A percentile compares a stretch with the other conserved stretches of the same genome.
Evolutionary conservation across 2,888 invertebrate genomes (phyloP).

Genomic region (Pocota personata): DNA sequence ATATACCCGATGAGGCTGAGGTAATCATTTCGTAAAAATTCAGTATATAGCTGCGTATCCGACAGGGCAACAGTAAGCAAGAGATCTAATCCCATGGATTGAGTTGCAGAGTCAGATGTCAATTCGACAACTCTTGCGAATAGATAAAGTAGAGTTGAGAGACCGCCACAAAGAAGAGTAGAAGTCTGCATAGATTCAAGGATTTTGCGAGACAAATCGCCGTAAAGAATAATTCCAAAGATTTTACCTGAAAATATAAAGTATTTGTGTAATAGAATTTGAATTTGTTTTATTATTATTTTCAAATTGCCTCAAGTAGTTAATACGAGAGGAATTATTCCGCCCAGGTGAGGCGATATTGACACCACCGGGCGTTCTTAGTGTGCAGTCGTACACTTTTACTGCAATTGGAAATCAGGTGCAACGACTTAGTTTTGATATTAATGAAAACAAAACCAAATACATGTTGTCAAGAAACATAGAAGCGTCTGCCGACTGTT

Average conservation of each 20-base stretch:
- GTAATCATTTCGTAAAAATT: slow-evolving; percentile 85
- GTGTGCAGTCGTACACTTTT: too few species aligned
- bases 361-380: too few species aligned
- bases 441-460: too few species aligned
- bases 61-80: slow-evolving; percentile 85
- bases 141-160: slow-evolving; percentile 86
- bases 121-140: slow-evolving; percentile 89
- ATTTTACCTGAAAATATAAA: slow-evolving; percentile 60
- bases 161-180: slow-evolving; percentile 84
- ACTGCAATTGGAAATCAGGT: too few species aligned
- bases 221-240: slow-evolving; percentile 80
- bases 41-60: slow-evolving; percentile 86
- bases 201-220: slow-evolving; percentile 77
- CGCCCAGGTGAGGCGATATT: too few species aligned
- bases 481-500: too few species aligned
- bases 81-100: slow-evolving; percentile 86
- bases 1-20: slow-evolving; percentile 86
- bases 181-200: slow-evolving; percentile 80
- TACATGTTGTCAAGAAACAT: too few species aligned
- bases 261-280: background rate
- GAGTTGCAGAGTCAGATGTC: slow-evolving; percentile 84
- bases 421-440: too few species aligned
- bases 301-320: too few species aligned
- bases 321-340: too few species aligned
- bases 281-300: too few species aligned